These are phyloP conservation scores for Xestobium rufovillosum DNA, from an alignment of 2,888 invertebrate species.

Conservation along the genomic window DNA sequence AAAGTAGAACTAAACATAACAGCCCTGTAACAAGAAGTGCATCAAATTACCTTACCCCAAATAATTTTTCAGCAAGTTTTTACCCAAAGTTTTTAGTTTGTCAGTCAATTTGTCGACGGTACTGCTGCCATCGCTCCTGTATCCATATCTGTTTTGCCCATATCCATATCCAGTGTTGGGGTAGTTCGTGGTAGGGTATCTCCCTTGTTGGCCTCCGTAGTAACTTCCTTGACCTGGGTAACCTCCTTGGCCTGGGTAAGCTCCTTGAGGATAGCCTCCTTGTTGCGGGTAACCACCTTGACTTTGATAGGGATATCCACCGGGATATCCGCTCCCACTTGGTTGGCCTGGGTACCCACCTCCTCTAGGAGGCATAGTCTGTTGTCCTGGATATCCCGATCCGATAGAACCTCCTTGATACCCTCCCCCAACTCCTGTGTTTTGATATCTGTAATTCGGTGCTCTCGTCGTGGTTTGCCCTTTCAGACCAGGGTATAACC, in stretches of 20 bases:
- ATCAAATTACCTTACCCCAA: constrained; percentile 22
- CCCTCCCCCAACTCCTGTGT: constrained; percentile 27
- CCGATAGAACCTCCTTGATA: constrained; percentile 37
- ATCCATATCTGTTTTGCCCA: constrained; percentile 18
- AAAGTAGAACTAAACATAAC: too few relatives aligned
- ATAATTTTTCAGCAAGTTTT: constrained; percentile 37
- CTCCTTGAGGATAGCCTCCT: constrained; percentile 24
- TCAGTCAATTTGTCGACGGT: constrained; percentile 36
- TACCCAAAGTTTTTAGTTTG: constrained; percentile 39
- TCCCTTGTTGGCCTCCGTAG: constrained; percentile 11
- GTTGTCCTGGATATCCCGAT: constrained; percentile 36
- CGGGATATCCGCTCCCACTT: constrained; percentile 23
- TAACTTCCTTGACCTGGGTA: constrained; percentile 17
- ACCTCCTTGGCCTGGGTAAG: constrained; percentile 25
- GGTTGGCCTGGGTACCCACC: constrained; percentile 24
- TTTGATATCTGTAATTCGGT: constrained; percentile 23
- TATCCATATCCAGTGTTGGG: constrained; percentile 4
- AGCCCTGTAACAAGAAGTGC: constrained; percentile 39
- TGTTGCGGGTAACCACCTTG: constrained; percentile 28
- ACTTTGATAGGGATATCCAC: constrained; percentile 26
- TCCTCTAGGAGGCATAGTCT: constrained; percentile 18
- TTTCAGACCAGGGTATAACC: constrained; percentile 11
- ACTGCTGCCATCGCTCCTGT: constrained; percentile 26
- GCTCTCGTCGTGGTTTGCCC: constrained; percentile 37
- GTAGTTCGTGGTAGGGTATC: not conserved